Base-by-base conservation (phyloP, 2,797 vertebrate genomes). In the Sebastes itinus region DNA sequence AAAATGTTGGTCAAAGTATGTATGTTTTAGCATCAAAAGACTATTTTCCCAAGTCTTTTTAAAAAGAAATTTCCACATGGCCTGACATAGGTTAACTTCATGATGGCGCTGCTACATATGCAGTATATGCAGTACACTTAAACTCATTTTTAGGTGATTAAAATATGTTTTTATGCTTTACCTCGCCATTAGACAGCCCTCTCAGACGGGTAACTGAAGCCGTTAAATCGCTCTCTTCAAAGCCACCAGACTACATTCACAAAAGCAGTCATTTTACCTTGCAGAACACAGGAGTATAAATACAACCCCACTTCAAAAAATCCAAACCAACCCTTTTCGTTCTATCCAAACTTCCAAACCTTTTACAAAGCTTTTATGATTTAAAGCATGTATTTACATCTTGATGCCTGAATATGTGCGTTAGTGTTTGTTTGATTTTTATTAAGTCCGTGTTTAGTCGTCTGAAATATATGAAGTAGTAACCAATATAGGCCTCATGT, bases 321-420 rank as follows among this genome's bases (percentile, higher is more conserved):
- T 4, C 0, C 13, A 16, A 46, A 46, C 2, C 0, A 46, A 7
- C 42, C 42, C 14, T 46, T 0, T 2, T 0, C 0, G 42, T 46
- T 46, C 42, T 46, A 0, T 46, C 42, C 42, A 46, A 46, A 46
- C 42, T 46, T 46, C 16, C 42, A 46, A 46, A 46, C 42, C 7
- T 16, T 27, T 56, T 18, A 74, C 23, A 2, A 52, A 56, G 49
- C 10, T 20, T 18, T 65, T 54, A 32, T 27, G 5, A 65, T 63
- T 49, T 58, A 23, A 13, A 8, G 18, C 5, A 16, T 32, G 33
- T 0, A 22, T 61, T 32, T 20, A 54, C 7, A 55, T 11, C 16
- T 20, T 66, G 32, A 46, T 28, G 9, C 38, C 35, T 28, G 14
- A 33, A 65, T 11, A 72, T 23, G 13, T 61, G 23, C 33, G 22